Conservation (phyloP, 2,113 vertebrate genomes). For the Percopsis transmontana region DNA sequence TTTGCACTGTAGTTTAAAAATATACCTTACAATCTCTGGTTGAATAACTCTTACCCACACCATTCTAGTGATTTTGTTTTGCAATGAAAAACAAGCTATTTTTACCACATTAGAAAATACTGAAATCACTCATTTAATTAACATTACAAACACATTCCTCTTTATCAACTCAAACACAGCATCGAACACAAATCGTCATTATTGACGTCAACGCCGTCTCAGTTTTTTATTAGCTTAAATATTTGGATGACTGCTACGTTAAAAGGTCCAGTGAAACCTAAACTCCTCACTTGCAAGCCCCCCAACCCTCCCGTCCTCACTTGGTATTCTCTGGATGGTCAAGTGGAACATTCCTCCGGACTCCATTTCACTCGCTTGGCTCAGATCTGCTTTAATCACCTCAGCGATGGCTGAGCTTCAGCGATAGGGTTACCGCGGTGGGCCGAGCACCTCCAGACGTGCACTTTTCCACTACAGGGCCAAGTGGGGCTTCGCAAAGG, state of each 20-base stretch:
- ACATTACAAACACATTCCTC: slow-evolving; percentile 36
- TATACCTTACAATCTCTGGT: background rate
- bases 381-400: slow-evolving; percentile 70
- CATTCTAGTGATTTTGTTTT: background rate
- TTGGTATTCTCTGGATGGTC: slow-evolving; percentile 75
- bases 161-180: slow-evolving; percentile 23
- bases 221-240: slow-evolving; percentile 62
- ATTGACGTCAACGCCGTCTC: slow-evolving; percentile 31
- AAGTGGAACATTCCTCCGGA: slow-evolving; percentile 76
- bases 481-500: slow-evolving; percentile 20
- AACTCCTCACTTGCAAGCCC: slow-evolving; percentile 20
- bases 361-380: slow-evolving; percentile 70
- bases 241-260: slow-evolving; percentile 60
- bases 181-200: slow-evolving; percentile 11
- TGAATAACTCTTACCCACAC: background rate
- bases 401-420: slow-evolving; percentile 65
- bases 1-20: background rate
- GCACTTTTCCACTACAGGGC: slow-evolving; percentile 39
- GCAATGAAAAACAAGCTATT: background rate
- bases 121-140: slow-evolving; percentile 4
- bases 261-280: slow-evolving; percentile 61
- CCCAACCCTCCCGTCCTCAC: slow-evolving; percentile 47
- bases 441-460: slow-evolving; percentile 10
- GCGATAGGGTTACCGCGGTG: slow-evolving; percentile 65
- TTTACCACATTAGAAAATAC: background rate